Base-by-base conservation (phyloP, 2,113 vertebrate species). In the Mionectes macconnelli region DNA sequence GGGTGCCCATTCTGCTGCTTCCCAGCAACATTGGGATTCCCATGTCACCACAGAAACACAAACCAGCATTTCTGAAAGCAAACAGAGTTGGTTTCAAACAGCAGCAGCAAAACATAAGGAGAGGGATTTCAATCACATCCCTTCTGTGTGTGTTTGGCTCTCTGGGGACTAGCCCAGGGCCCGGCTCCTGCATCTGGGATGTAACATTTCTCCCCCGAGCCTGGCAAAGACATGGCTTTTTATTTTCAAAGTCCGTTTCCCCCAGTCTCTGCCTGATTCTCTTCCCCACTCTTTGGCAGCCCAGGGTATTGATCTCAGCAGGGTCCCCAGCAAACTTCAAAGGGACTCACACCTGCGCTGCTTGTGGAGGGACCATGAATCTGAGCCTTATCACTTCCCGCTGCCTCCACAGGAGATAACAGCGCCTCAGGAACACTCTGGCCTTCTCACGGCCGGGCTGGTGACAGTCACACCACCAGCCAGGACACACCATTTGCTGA, bases 261-360 rank as follows among this genome's bases (percentile, higher is more conserved):
- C 8, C 39, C 50, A 30, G 14, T 70, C 85, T 93, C 84, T 87
- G 56, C 45, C 37, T 9, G 22, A 49, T 67, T 88, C 19, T 39
- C 57, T 88, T 88, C 24, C 47, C 64, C 25, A 42, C 72, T 59
- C 76, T 50, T 64, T 63, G 49, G 63, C 63, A 79, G 40, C 20
- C 25, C 30, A 2, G 8, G 37, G 16, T 42, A 82, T 66, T 93
- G 89, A 94, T 93, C 95, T 91, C 91, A 91, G 66, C 93, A 83
- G 63, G 79, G 70, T 73, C 84, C 77, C 78, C 80, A 78, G 57
- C 5, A 83, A 82, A 95, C 93, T 93, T 93, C 93, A 95, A 94
- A 97, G 84, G 28, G 18, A 22, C 44, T 97, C 53, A 53, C 89
- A 59, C 66, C 72, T 33, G 27, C 3, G 1, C 63, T 64, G 57